Base-by-base conservation (phyloP, 2,888 invertebrate genomes). In the Unio pictorum region DNA sequence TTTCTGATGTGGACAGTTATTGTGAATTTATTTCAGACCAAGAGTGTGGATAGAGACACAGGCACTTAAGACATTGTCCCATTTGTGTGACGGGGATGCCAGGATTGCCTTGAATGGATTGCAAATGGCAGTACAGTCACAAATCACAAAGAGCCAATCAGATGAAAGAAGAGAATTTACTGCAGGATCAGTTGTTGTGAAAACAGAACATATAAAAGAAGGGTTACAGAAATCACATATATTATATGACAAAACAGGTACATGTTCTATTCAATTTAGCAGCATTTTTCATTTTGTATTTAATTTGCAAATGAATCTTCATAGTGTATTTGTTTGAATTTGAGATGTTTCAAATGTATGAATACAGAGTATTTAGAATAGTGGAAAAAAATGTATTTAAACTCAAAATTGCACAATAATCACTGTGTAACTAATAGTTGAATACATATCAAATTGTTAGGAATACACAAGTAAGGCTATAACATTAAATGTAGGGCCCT, bases 81-180 rank as follows among this genome's bases (percentile, higher is more conserved):
- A 94, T 85, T 93, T 95, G 67, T 94, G 94, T 85, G 95, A 95
- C 89, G 95, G 95, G 3, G 95, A 95, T 91, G 95, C 95, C 8
- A 91, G 95, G 79, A 93, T 94, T 81, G 95, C 95, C 18, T 91
- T 95, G 60, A 94, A 94, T 72, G 94, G 94, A 74, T 90, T 95
- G 17, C 94, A 95, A 89, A 90, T 95, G 77, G 93, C 94, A 1
- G 87, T 95, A 8, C 92, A 93, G 71, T 92, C 93, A 45, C 91
- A 77, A 55, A 59, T 82, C 54, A 69, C 76, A 11, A 69, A 54
- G 2, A n/a, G 15, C 8, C 20, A 3, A 20, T 34, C 45, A 54
- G 65, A 65, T 30, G 15, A 26, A 7, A 65, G 55, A 8, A 61
- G 30, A n/a, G 63, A 61, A 20, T n/a, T 57, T 23, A 30, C 45